Conservation (phyloP, 2,888 invertebrate species). For the Hyles lineata region DNA sequence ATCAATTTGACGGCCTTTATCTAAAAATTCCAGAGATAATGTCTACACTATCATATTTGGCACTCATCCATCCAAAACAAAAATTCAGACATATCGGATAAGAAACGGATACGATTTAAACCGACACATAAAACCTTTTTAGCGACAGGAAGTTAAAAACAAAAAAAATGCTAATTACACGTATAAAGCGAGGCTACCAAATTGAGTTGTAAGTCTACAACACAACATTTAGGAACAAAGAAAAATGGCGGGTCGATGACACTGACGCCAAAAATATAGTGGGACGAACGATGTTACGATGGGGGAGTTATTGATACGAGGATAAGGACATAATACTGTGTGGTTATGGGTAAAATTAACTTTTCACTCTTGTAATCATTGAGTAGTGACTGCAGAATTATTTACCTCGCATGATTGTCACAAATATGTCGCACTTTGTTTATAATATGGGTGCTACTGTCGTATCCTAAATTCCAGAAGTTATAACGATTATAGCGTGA, state of each 20-base stretch:
- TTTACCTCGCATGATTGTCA: no score
- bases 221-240: slow-evolving; percentile 16
- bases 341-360: background rate
- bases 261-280: slow-evolving; percentile 19
- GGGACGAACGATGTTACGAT: background rate
- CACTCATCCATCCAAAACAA: background rate
- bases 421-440: no score
- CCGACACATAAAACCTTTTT: slow-evolving; percentile 19
- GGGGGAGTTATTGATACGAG: background rate
- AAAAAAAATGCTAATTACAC: slow-evolving; percentile 17
- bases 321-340: background rate
- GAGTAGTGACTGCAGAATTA: no score
- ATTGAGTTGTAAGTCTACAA: slow-evolving; percentile 11
- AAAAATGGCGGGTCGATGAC: slow-evolving; percentile 25
- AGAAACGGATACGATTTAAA: background rate
- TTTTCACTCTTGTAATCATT: background rate
- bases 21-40: no score
- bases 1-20: no score
- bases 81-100: background rate
- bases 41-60: background rate
- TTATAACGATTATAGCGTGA: no score
- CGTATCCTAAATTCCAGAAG: no score
- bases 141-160: background rate
- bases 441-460: no score
- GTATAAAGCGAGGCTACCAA: slow-evolving; percentile 13